phyloP scores from a whole-genome alignment of 2,113 vertebrate species.

The Numenius arquata region DNA sequence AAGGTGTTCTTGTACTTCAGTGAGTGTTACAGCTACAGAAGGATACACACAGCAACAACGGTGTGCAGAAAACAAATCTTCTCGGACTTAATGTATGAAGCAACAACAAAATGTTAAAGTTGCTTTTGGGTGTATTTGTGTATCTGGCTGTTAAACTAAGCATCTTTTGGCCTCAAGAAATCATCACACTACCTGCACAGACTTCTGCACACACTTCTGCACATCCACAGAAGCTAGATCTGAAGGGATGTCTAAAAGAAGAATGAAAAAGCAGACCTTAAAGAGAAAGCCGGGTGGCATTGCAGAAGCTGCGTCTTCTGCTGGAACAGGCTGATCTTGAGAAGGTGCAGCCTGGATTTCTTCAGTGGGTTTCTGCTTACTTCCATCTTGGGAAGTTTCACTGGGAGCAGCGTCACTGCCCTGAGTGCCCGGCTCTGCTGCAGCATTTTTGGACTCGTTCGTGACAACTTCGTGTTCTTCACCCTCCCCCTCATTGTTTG shows the following conservation, averaged over 20 bases:
- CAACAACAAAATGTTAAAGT: not conserved
- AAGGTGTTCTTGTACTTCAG: not conserved
- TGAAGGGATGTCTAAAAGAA: not conserved
- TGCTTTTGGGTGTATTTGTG: not conserved
- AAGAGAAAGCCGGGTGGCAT: conserved; percentile 85
- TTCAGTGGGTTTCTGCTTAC: conserved; percentile 57
- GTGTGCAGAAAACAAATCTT: not conserved
- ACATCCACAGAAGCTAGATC: not conserved
- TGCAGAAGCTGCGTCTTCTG: conserved; percentile 22
- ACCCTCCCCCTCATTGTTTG: conserved; percentile 91
- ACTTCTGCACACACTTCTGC: no score
- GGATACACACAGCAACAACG: not conserved
- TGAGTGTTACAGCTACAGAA: not conserved
- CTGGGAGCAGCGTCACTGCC: not conserved
- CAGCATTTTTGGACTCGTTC: conserved; percentile 2
- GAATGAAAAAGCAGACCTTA: conserved; percentile 77
- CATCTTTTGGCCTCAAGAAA: not conserved
- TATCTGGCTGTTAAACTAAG: not conserved
- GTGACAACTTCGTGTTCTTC: conserved; percentile 59
- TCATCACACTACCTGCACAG: not conserved
- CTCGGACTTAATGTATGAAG: not conserved
- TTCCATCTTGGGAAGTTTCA: conserved; percentile 41
- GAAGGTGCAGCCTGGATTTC: conserved; percentile 1
- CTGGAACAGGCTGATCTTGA: conserved; percentile 1
- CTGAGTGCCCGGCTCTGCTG: not conserved